Evolutionary conservation across 2,113 vertebrate species (phyloP), one percentile per base, ranked within the genome.

Genomic region (Microcebus lehilahytsara): DNA sequence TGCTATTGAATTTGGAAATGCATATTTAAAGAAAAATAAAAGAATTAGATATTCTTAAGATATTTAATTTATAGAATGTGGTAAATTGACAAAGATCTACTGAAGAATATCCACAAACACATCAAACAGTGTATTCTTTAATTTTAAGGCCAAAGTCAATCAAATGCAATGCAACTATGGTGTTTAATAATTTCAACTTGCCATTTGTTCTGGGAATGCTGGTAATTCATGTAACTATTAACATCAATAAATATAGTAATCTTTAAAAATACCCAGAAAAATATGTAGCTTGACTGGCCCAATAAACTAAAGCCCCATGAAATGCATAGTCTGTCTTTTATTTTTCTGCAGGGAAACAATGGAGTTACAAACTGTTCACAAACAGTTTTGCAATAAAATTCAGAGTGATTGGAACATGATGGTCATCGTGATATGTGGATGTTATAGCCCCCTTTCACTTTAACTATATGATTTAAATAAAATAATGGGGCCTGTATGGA

Each of bases 31-130:
- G 13, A 58, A 72, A 14, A 87, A 77, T 27, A 83, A 81, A 11
- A 40, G 17, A 97, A 86, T 93, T 78, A 87, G 58, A 0, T 0
- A 91, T 9, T 42, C 6, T 30, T 72, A 56, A 90, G 96, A 40
- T 7, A 62, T 92, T 89, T 92, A 85, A 95, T 97, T 97, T 96
- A 89, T 95, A 4, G 37, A 42, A 17, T 19, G 17, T 83, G 9
- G 27, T 10, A 42, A 91, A 30, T 25, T 81, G 75, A 91, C 53
- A 96, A 95, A 6, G 77, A 11, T 42, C 64, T 95, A 81, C 72
- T 64, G 42, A 34, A 97, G 93, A 93, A 90, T 95, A 66, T 12
- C 79, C 34, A 71, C 17, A 81, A 25, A 46, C 78, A 89, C 23
- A 91, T 78, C 69, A 85, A 84, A 62, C 23, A 75, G 0, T 25